Evolutionary conservation across 2,888 invertebrate genomes (phyloP), one percentile per base, ranked within the genome.

Genomic region (Salticus scenicus): DNA sequence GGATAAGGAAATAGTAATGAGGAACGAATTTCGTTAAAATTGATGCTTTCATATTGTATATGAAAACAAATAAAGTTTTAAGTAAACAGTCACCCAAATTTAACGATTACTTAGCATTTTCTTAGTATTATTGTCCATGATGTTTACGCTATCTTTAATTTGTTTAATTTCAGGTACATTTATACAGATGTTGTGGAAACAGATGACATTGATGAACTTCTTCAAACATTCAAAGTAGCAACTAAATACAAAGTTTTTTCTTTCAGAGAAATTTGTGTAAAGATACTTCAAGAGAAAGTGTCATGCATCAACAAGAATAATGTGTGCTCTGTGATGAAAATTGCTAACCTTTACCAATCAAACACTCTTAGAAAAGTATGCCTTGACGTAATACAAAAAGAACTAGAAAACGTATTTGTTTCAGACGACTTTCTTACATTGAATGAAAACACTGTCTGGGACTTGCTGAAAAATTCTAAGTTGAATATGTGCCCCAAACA

Each of bases 161-260:
- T 37, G 20, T 28, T 28, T 14, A 14, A 51, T 31, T 67, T 28
- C n/a, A 78, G 78, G 41, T 78, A 70, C 41, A 41, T 78, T 0
- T 78, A 78, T n/a, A 63, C 10, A 12, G 63, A 78, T 28, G 1
- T 20, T 27, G n/a, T 70, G 24, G 30, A 33, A 17, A 12, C 57
- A 4, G 37, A 70, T 20, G 37, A 41, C 24, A n/a, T 37, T n/a
- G 27, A 63, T 0, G 78, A 70, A 63, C 41, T 78, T 1, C 37
- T 57, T 20, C 63, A 78, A 63, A n/a, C 70, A 20, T 51, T 28
- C 10, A 57, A 78, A 57, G 41, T n/a, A 10, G 57, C 70, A 1
- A 14, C n/a, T 0, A 27, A 17, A 4, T 70, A 47, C 7, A 5
- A 78, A 70, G 24, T 78, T n/a, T 0, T 27, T 0, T 41, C 47